These are phyloP conservation scores for Arrhopalites spinosus DNA, from an alignment of 2,888 invertebrate genomes.

Conservation along the genomic window DNA sequence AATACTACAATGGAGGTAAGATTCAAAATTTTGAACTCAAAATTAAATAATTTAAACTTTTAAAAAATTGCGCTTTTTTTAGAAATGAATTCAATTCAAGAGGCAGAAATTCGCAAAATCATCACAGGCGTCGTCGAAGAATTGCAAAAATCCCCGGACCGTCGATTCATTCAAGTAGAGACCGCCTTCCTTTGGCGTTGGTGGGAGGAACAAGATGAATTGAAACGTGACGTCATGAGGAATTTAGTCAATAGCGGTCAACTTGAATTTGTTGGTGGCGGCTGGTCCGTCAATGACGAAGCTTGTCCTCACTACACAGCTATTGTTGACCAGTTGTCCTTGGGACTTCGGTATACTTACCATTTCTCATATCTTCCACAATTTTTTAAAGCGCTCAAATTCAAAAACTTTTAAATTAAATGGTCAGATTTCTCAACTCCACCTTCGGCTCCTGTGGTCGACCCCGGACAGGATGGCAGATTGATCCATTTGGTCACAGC, in stretches of 20 bases:
- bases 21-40: not conserved
- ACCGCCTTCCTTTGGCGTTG: slow-evolving; percentile 66
- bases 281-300: slow-evolving; percentile 60
- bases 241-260: slow-evolving; percentile 73
- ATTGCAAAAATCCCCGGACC: slow-evolving; percentile 61
- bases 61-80: not conserved
- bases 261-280: slow-evolving; percentile 58
- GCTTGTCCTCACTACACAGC: slow-evolving; percentile 61
- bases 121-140: slow-evolving; percentile 81
- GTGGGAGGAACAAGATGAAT: slow-evolving; percentile 74
- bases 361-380: too few relatives aligned
- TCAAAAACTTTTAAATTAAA: not conserved
- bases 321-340: slow-evolving; percentile 76
- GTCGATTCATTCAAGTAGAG: slow-evolving; percentile 64
- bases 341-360: slow-evolving; percentile 73
- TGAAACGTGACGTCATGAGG: slow-evolving; percentile 67
- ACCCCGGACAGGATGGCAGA: slow-evolving; percentile 81
- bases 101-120: slow-evolving; percentile 87
- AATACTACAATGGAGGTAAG: slow-evolving; percentile 82
- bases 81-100: slow-evolving; percentile 67
- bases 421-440: slow-evolving; percentile 64
- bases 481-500: slow-evolving; percentile 84
- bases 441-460: slow-evolving; percentile 74
- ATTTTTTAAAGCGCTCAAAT: not conserved
- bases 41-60: not conserved